Evolutionary conservation across 1,140 invertebrate species (phyloP), one percentile per base, ranked within the genome.

Genomic region (Drosophila prosaltans): DNA sequence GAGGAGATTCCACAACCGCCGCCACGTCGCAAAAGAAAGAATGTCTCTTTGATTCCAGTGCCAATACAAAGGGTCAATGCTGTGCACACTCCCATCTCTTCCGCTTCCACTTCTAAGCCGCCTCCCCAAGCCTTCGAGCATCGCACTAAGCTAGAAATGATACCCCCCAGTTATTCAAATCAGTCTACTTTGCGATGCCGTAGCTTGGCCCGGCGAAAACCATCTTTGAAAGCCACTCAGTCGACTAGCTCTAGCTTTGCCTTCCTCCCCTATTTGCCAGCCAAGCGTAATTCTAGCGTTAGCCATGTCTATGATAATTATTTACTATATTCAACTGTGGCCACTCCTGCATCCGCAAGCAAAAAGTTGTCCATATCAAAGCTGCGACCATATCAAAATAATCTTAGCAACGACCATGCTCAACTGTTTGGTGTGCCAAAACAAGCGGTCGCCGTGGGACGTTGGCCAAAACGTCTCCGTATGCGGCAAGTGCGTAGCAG

Each of bases 271-370:
- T 91, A 91, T 74, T 64, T 88, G 57, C 74, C 88, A 8, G 81
- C 88, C 65, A 91, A 92, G 62, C 76, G 91, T 11, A 91, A 91
- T 39, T 91, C 91, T n/a, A 88, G 83, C 26, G 88, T 91, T 43
- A 91, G 90, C 74, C 79, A 92, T 76, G 85, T 91, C 24, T 91
- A 92, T 57, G 90, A 91, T 60, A 92, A 92, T 54, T 92, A 92
- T 60, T 54, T 92, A 69, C 59, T 92, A 1, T 92, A 91, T 57
- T 76, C 82, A 36, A 65, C 81, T n/a, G 75, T 82, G 0, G 77
- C 72, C 9, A 65, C 76, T 24, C 72, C 85, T 9, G 26, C 63
- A 4, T 28, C 62, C 26, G 39, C 58, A 55, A 84, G 58, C n/a
- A 65, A 73, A 6, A 74, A 72, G 26, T 16, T 66, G 32, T 41